These are phyloP conservation scores for Artibeus jamaicensis DNA, from an alignment of 2,797 vertebrate species.

Conservation along the genomic window DNA sequence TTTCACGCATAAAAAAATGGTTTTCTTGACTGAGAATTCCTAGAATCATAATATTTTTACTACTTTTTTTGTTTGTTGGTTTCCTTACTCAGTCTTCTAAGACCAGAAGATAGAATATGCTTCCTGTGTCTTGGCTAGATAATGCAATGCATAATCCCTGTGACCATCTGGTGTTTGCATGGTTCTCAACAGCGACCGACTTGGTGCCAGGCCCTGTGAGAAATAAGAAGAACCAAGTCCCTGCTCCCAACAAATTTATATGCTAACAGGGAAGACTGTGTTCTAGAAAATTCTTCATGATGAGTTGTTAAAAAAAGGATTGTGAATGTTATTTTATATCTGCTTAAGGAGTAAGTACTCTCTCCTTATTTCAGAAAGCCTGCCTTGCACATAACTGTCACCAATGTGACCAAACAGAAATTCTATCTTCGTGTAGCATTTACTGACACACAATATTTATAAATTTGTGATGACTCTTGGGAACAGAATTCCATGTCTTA, in stretches of 20 bases:
- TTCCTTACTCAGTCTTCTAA: neutral
- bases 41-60: conserved; percentile 17
- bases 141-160: neutral
- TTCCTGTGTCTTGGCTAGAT: neutral
- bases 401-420: neutral
- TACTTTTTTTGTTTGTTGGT: neutral
- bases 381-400: neutral
- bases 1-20: neutral
- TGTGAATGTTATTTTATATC: neutral
- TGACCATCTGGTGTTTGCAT: neutral
- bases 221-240: neutral
- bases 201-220: neutral
- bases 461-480: neutral
- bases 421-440: neutral
- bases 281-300: conserved; percentile 21
- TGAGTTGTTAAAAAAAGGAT: neutral
- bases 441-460: neutral
- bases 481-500: conserved; percentile 38
- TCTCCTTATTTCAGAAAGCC: neutral
- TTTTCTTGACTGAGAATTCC: neutral
- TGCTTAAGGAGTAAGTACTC: neutral
- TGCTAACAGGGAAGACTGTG: neutral
- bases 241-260: neutral
- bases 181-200: neutral
- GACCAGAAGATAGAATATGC: neutral